Evolutionary conservation across 37 sponge, comb jelly and placozoan genomes (phyloP).

Genomic region (Agelas oroides): DNA sequence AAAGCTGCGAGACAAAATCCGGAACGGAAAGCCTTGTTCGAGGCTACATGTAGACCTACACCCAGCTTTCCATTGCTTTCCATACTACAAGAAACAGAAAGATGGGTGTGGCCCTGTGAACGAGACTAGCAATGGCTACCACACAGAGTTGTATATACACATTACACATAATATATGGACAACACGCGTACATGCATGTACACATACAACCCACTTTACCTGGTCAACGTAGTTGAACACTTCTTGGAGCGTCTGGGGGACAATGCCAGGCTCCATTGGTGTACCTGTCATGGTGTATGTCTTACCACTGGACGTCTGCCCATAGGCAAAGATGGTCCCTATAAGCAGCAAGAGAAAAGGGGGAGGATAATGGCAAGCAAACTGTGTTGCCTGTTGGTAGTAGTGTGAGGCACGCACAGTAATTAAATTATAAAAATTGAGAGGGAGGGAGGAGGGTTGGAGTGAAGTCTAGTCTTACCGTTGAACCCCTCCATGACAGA

Average conservation of each 20-base stretch:
- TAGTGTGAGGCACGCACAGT: background rate
- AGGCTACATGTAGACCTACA: too few species aligned
- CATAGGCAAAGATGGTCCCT: slow-evolving; percentile 97
- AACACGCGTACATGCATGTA: background rate
- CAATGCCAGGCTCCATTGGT: slow-evolving; percentile 79
- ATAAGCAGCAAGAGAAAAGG: background rate
- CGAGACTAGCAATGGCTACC: too few species aligned
- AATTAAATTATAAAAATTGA: background rate
- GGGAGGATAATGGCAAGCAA: too few species aligned
- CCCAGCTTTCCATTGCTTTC: too few species aligned
- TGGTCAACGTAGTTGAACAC: slow-evolving; percentile 82
- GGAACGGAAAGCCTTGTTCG: too few species aligned
- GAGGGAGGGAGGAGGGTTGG: too few species aligned
- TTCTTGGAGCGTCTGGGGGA: slow-evolving; percentile 85
- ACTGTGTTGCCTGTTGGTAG: too few species aligned
- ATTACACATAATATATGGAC: too few species aligned
- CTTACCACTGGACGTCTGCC: slow-evolving; percentile 98
- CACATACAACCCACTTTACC: slow-evolving; percentile 1
- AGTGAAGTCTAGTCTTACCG: slow-evolving; percentile 51
- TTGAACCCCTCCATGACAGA: slow-evolving; percentile 89
- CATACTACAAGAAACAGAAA: too few species aligned
- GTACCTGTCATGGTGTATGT: slow-evolving; percentile 96
- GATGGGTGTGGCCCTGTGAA: too few species aligned
- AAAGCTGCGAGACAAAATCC: too few species aligned
- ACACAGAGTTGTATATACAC: too few species aligned